phyloP scores from a whole-genome alignment of 1,140 invertebrate species.

The Brachystomella parvula region DNA sequence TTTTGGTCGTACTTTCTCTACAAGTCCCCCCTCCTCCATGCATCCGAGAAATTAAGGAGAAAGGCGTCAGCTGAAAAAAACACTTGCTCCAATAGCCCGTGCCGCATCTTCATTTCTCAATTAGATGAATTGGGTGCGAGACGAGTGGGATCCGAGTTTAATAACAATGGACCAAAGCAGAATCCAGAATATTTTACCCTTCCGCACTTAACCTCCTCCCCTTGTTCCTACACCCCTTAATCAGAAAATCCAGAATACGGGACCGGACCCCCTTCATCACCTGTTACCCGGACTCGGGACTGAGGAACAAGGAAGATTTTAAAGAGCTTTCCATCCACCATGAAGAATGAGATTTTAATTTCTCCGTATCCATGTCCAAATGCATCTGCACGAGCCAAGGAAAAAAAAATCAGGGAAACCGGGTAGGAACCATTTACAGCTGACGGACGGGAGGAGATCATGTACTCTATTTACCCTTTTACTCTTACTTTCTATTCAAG shows the following conservation, averaged over 20 bases:
- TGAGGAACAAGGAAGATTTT: too few species aligned
- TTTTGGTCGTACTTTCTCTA: neutral
- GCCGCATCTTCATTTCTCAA: neutral
- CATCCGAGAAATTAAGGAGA: neutral
- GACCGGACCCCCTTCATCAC: too few species aligned
- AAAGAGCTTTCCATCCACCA: neutral
- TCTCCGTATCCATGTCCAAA: neutral
- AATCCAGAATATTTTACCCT: too few species aligned
- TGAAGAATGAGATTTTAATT: conserved; percentile 7
- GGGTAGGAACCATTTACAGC: conserved; percentile 8
- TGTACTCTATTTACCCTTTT: neutral
- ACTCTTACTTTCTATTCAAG: neutral
- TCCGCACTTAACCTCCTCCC: too few species aligned
- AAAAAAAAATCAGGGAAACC: neutral
- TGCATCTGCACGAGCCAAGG: too few species aligned
- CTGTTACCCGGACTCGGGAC: neutral
- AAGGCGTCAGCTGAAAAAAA: conserved; percentile 35
- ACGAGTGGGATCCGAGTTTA: neutral
- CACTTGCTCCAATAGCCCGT: conserved; percentile 22
- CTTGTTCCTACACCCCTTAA: too few species aligned
- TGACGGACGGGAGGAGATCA: conserved; percentile 10
- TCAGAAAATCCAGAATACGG: too few species aligned
- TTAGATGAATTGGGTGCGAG: conserved; percentile 13
- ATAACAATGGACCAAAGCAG: neutral
- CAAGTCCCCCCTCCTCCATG: too few species aligned